Conservation (phyloP, 2,888 invertebrate genomes). For the Amblyteles armatorius region DNA sequence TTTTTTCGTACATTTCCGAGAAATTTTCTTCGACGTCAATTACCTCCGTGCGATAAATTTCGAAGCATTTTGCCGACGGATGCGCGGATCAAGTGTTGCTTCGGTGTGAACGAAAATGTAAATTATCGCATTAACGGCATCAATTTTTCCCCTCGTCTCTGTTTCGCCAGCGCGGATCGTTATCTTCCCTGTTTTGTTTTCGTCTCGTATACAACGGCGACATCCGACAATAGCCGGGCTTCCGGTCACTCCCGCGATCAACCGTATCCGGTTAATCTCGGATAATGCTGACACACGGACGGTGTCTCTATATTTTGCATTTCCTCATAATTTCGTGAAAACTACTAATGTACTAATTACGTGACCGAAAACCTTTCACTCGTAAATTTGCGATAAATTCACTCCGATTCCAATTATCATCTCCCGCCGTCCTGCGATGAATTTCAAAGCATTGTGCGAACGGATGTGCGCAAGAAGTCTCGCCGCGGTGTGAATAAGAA, state of each 20-base stretch:
- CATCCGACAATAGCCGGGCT: conserved; percentile 43
- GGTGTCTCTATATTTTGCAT: neutral
- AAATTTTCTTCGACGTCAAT: neutral
- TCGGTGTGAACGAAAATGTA: conserved; percentile 10
- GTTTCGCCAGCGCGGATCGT: too few species aligned
- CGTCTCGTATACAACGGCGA: neutral
- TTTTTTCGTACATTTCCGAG: too few species aligned
- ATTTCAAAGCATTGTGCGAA: neutral
- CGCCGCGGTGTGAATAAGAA: conserved; percentile 1
- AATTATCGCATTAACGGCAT: neutral
- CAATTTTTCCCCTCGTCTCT: too few species aligned
- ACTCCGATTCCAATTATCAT: neutral
- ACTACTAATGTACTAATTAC: neutral
- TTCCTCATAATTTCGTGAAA: neutral
- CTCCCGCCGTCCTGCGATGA: neutral
- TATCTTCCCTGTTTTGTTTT: too few species aligned
- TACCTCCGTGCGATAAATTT: neutral
- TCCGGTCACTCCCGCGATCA: conserved; percentile 21
- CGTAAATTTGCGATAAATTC: neutral
- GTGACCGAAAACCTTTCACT: neutral
- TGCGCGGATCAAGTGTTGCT: conserved; percentile 5
- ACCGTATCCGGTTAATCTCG: too few species aligned
- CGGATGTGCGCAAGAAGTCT: conserved; percentile 10
- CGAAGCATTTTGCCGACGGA: neutral
- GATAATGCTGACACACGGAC: too few species aligned